Conservation (phyloP, 2,113 vertebrate species). For the Albula glossodonta region DNA sequence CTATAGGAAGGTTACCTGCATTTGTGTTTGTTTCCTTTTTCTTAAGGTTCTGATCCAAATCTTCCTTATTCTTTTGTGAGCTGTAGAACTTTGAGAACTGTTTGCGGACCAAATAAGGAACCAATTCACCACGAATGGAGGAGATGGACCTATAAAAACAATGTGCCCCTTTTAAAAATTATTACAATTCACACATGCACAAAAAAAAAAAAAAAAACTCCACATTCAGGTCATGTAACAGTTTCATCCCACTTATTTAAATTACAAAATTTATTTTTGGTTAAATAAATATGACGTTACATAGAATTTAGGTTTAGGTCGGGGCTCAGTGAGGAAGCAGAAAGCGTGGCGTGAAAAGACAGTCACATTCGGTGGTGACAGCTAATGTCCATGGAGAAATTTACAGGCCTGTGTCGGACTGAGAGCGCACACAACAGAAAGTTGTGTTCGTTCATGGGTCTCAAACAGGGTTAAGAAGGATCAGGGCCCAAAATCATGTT, state of each 20-base stretch:
- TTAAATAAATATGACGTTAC: not conserved
- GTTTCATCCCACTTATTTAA: not conserved
- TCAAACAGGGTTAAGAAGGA: slow-evolving; percentile 65
- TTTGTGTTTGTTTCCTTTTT: slow-evolving; percentile 67
- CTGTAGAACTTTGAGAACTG: slow-evolving; percentile 82
- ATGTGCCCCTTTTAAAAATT: too few species aligned
- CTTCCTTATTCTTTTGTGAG: slow-evolving; percentile 70
- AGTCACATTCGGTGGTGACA: not conserved
- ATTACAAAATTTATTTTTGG: slow-evolving; percentile 9
- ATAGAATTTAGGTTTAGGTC: too few species aligned
- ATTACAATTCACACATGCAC: not conserved
- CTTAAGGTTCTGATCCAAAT: slow-evolving; percentile 77
- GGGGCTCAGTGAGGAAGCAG: too few species aligned
- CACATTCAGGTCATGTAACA: slow-evolving; percentile 9
- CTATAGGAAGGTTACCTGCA: slow-evolving; percentile 31
- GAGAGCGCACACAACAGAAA: not conserved
- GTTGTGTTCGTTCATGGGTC: slow-evolving; percentile 56
- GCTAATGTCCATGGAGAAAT: slow-evolving; percentile 27
- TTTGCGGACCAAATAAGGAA: slow-evolving; percentile 91
- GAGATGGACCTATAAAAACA: slow-evolving; percentile 80
- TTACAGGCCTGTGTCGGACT: slow-evolving; percentile 9
- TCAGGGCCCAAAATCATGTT: slow-evolving; percentile 67
- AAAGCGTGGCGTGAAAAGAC: not conserved
- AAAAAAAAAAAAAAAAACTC: not conserved
- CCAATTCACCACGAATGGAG: slow-evolving; percentile 90